phyloP scores from a whole-genome alignment of 2,797 vertebrate species.

The Hirundo rustica region DNA sequence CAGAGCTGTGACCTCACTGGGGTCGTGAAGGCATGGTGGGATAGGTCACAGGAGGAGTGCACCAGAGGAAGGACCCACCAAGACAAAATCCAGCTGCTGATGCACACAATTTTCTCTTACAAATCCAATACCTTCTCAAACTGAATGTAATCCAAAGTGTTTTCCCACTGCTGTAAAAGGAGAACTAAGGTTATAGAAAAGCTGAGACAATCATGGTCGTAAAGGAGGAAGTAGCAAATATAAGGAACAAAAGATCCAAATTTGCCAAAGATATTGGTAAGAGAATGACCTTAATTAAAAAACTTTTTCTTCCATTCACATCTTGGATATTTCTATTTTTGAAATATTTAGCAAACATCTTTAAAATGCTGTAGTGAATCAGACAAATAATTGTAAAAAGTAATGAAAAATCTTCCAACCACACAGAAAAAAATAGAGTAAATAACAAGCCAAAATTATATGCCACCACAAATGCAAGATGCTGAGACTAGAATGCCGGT shows the following conservation, averaged over 20 bases:
- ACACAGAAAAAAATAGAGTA: background rate
- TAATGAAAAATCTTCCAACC: background rate
- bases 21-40: background rate
- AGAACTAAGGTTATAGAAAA: background rate
- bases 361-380: background rate
- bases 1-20: background rate
- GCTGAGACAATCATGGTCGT: background rate
- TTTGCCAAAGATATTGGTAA: background rate
- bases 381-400: background rate
- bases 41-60: background rate
- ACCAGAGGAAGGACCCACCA: background rate
- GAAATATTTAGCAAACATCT: background rate
- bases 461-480: background rate
- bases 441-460: background rate
- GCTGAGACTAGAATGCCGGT: background rate
- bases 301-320: background rate
- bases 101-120: background rate
- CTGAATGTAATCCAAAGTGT: background rate
- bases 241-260: background rate
- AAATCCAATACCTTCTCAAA: background rate
- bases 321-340: background rate
- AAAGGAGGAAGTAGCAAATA: background rate
- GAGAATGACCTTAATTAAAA: background rate
- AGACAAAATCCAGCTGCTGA: background rate
- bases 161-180: background rate